Conservation (phyloP, 2,797 vertebrate species). For the Salmo trutta region DNA sequence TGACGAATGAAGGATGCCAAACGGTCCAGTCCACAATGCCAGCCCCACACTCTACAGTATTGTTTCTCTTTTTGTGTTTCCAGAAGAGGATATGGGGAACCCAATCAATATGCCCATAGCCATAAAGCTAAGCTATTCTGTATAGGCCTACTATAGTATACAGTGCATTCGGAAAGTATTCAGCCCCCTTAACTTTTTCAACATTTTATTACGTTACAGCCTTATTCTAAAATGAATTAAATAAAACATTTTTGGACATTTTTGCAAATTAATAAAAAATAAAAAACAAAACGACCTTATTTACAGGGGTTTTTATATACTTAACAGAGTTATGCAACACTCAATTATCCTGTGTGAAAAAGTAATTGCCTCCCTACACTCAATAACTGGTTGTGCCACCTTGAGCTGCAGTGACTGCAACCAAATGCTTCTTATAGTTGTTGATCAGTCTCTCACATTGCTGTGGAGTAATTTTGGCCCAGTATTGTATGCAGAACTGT, state of each 20-base stretch:
- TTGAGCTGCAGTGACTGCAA: too few relatives aligned
- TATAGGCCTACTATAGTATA: neutral
- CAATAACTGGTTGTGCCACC: too few relatives aligned
- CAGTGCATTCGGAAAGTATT: neutral
- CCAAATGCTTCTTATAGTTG: too few relatives aligned
- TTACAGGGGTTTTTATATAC: too few relatives aligned
- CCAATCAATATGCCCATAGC: conserved; percentile 41
- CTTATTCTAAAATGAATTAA: neutral
- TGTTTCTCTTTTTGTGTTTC: conserved; percentile 51
- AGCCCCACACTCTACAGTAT: conserved; percentile 44
- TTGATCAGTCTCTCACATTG: too few relatives aligned
- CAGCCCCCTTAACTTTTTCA: neutral
- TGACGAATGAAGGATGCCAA: conserved; percentile 69
- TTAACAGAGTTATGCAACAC: too few relatives aligned
- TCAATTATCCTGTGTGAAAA: too few relatives aligned
- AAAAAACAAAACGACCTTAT: too few relatives aligned
- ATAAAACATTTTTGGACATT: too few relatives aligned
- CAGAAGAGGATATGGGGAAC: conserved; percentile 34
- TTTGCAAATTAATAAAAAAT: neutral
- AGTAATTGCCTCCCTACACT: too few relatives aligned
- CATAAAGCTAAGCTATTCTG: conserved; percentile 33
- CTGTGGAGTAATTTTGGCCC: too few relatives aligned
- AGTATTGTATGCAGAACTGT: too few relatives aligned
- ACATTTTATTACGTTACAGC: neutral
- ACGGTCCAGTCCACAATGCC: conserved; percentile 45